Base-by-base conservation (phyloP, 2,888 invertebrate species). In the Neoascia interrupta region DNA sequence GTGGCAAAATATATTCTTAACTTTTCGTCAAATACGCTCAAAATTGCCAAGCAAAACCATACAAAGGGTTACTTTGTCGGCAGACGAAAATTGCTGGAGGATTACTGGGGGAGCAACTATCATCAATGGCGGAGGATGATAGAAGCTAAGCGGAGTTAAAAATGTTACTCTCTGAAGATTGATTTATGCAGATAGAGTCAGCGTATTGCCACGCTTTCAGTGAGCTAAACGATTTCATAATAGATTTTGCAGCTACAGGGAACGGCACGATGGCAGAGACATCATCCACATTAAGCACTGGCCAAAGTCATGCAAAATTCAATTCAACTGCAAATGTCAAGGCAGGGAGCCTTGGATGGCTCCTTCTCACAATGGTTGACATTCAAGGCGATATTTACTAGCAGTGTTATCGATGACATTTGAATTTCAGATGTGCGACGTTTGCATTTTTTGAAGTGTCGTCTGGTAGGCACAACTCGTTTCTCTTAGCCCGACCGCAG, bases 391-490 rank as follows among this genome's bases (percentile, higher is more conserved):
- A 43, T 43, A 21, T 43, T 47, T 13, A 47, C 11, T 8, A 47
- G 47, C 13, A 13, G 47, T 28, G 28, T 47, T 5, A 47, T 26
- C 2, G 28, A 28, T 3, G 28, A 47, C 28, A 47, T 10, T 13
- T 28, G 13, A 28, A 26, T 47, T 16, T 36, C 36, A 3, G 43
- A 21, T 47, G 31, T 43, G 1, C 43, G 69, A 49, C 68, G 63
- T 23, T 15, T 75, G 43, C 61, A 68, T 34, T 68, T 60, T 28
- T 11, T 69, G 13, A 69, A 69, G 23, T 8, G 49, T 13, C 47
- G 61, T 23, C 19, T 66, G n/a, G 47, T 34, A 21, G 75, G 69
- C 16, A 45, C 61, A 8, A 56, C 75, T n/a, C n/a, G n/a, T n/a
- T n/a, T n/a, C n/a, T n/a, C n/a, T n/a, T n/a, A n/a, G n/a, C n/a